Conservation (phyloP, 2,113 vertebrate species). For the Ptilonorhynchus violaceus region DNA sequence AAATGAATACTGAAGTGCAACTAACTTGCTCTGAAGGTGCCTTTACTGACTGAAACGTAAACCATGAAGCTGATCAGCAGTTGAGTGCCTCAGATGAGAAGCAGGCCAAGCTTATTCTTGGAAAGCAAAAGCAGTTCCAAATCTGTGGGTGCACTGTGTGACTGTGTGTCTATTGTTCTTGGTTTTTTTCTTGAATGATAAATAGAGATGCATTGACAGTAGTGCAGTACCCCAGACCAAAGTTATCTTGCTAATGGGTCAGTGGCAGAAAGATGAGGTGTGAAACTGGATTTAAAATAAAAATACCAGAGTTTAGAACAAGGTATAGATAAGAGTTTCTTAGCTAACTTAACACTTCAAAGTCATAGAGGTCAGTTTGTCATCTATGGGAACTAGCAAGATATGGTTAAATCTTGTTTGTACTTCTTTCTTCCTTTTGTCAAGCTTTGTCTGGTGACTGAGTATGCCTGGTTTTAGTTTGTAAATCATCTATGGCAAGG, state of each 20-base stretch:
- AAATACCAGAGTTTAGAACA: background rate
- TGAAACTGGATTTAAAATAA: background rate
- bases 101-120: background rate
- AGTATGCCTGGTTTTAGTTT: background rate
- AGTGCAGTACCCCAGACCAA: background rate
- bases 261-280: conserved; percentile 36
- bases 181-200: background rate
- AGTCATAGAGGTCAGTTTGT: background rate
- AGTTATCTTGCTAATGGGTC: conserved; percentile 20
- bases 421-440: background rate
- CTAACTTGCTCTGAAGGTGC: background rate
- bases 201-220: background rate
- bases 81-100: background rate
- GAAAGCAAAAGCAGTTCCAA: background rate
- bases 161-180: background rate
- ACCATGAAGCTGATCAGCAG: background rate
- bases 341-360: background rate
- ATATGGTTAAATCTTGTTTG: background rate
- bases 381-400: background rate
- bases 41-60: background rate
- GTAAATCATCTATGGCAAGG: background rate
- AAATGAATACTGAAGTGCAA: background rate
- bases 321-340: background rate
- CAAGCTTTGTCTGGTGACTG: background rate
- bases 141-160: background rate